Percentiles rank a stretch among this genome's conserved stretches.
Evolutionary conservation across 2,888 invertebrate genomes (phyloP).

Genomic region (Saturnia japonica): DNA sequence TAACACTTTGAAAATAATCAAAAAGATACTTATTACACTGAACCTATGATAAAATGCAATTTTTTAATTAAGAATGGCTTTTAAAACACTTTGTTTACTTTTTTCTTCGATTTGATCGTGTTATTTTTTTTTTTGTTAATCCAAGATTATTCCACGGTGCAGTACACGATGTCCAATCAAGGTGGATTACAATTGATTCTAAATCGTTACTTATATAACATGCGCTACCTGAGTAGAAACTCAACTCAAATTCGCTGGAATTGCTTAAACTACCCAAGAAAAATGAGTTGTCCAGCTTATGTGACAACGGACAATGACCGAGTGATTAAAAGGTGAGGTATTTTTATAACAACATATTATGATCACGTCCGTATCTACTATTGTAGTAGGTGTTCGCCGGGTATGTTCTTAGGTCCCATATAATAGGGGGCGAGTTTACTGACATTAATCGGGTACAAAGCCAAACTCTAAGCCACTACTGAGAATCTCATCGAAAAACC

Average conservation of each 20-base stretch:
- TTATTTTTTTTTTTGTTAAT: background rate
- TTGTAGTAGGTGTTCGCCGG: too few species aligned
- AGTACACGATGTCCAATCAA: slow-evolving; percentile 34
- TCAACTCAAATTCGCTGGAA: slow-evolving; percentile 49
- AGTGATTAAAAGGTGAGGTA: slow-evolving; percentile 52
- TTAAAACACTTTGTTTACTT: background rate
- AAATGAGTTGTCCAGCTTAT: slow-evolving; percentile 55
- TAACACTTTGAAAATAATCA: too few species aligned
- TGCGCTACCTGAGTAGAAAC: slow-evolving; percentile 30
- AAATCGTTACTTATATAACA: slow-evolving; percentile 33
- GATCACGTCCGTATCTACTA: too few species aligned
- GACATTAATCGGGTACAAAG: too few species aligned
- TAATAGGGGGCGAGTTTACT: too few species aligned
- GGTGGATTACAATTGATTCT: slow-evolving; percentile 34
- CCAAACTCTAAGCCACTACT: too few species aligned
- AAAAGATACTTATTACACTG: too few species aligned
- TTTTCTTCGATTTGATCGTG: background rate
- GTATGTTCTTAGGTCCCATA: too few species aligned
- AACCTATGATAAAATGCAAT: too few species aligned
- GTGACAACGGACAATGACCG: slow-evolving; percentile 56
- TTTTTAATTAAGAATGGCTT: too few species aligned
- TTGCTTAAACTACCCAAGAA: slow-evolving; percentile 58
- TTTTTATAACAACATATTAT: too few species aligned
- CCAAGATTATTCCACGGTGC: background rate
- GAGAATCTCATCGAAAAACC: too few species aligned